Evolutionary conservation across 1,140 invertebrate species (phyloP), one percentile per base, ranked within the genome.

Genomic region (Drosophila saltans): DNA sequence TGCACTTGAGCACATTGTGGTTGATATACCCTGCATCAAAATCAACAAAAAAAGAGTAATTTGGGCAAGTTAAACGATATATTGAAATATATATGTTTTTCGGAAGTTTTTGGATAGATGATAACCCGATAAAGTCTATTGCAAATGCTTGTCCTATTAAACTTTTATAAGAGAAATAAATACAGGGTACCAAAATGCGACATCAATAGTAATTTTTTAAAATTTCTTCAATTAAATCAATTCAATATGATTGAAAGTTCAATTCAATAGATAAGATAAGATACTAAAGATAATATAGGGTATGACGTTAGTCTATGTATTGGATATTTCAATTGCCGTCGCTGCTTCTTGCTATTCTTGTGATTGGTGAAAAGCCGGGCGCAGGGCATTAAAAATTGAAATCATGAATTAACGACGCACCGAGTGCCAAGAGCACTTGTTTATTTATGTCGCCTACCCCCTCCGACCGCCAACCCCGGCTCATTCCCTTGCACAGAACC

Each of bases 391-490:
- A 88, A 89, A 88, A 83, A 88, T 89, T 88, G 80, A 88, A 88
- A 88, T 88, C 83, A 88, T 88, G 83, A 88, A 88, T 88, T 88
- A 88, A 88, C 83, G 84, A 88, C 83, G 77, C 80, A 72, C 67
- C 84, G 77, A 89, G 89, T 89, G 83, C 83, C 83, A 89, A 88
- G 84, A 88, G 83, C 83, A 88, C 83, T 88, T 88, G 83, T 89
- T 88, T 88, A 88, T 88, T 88, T 89, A 88, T 89, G 83, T 88
- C 45, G 52, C 66, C 52, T 36, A 65, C 65, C 58, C 59, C 5
- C 40, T 28, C 30, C 60, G 9, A 40, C 24, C 8, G 28, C 11
- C 56, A 52, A 9, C 40, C 21, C n/a, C 21, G 39, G 57, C 9
- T 60, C 41, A 39, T 30, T 6, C 45, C 24, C 10, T 28, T 8